Conservation (phyloP, 2,797 vertebrate genomes). For the Siniperca obscura region DNA sequence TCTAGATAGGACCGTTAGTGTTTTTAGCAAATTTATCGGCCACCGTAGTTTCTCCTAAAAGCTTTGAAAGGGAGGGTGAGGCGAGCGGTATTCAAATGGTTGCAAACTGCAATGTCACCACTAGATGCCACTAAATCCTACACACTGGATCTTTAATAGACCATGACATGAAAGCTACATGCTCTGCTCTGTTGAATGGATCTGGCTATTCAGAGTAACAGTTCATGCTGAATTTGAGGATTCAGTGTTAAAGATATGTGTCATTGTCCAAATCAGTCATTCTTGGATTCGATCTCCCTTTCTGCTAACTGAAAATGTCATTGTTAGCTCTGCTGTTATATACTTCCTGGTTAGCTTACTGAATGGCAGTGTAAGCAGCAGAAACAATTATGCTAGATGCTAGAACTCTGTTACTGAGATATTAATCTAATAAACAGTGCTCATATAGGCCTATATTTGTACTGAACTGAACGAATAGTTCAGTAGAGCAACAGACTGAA, state of each 20-base stretch:
- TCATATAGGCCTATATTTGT: not conserved
- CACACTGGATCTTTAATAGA: not conserved
- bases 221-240: no score
- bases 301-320: not conserved
- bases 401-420: not conserved
- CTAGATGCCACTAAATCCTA: no score
- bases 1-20: no score
- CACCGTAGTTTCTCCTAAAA: no score
- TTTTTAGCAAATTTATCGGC: no score
- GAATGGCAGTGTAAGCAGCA: not conserved
- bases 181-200: not conserved
- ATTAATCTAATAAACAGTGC: not conserved
- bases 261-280: no score
- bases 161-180: not conserved
- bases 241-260: no score
- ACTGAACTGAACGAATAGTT: not conserved
- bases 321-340: not conserved
- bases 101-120: no score
- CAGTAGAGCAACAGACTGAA: not conserved
- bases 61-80: no score
- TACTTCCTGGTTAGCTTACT: not conserved
- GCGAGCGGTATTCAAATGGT: no score
- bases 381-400: not conserved
- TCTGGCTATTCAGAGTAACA: not conserved
- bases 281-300: no score